A percentile compares a stretch with the other conserved stretches of the same genome.
phyloP scores from a whole-genome alignment of 2,888 invertebrate genomes.

The Microplitis manilae region DNA sequence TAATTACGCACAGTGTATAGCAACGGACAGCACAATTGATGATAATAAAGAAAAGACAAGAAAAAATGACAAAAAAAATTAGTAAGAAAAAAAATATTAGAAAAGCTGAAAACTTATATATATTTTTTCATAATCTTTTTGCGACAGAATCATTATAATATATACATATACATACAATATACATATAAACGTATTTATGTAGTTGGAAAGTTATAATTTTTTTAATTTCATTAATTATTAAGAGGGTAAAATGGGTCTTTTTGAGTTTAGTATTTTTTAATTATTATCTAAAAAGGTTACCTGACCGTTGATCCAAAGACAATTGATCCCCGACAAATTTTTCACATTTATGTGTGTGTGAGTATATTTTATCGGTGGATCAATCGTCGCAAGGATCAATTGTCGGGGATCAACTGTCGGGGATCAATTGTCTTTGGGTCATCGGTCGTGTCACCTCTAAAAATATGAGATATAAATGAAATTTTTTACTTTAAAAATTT shows the following conservation, averaged over 20 bases:
- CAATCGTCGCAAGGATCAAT: too few species aligned
- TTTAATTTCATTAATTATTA: too few species aligned
- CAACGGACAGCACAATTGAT: neutral
- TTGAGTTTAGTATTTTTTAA: too few species aligned
- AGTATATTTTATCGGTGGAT: too few species aligned
- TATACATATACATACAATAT: neutral
- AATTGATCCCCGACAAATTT: too few species aligned
- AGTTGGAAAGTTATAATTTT: neutral
- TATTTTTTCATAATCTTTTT: slow-evolving; percentile 13
- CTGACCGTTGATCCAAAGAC: too few species aligned
- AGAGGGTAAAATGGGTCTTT: too few species aligned
- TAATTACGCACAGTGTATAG: slow-evolving; percentile 11
- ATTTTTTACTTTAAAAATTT: too few species aligned
- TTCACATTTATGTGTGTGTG: too few species aligned
- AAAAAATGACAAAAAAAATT: neutral
- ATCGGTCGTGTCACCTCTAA: too few species aligned
- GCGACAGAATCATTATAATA: neutral
- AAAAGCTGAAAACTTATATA: neutral
- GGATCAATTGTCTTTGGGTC: too few species aligned
- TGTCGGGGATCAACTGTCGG: too few species aligned
- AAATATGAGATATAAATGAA: neutral
- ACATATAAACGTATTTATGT: neutral
- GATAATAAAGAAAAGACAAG: neutral
- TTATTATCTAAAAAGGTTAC: neutral
- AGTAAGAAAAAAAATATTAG: neutral